phyloP scores from a whole-genome alignment of 2,797 vertebrate genomes.

The Argentina silus region DNA sequence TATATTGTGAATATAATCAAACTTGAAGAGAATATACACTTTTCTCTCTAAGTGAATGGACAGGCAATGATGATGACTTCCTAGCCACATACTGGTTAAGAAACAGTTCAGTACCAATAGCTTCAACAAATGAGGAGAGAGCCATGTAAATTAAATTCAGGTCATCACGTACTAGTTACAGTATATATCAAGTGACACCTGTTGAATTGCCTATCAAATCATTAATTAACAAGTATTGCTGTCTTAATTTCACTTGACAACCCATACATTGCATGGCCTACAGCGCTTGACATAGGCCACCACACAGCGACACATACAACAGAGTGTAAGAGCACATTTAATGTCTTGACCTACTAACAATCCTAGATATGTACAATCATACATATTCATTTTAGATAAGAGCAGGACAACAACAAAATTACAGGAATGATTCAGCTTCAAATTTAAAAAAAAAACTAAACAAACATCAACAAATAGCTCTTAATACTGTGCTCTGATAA shows the following conservation, averaged over 20 bases:
- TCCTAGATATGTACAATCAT: slow-evolving; percentile 70
- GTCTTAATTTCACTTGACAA: too few species aligned
- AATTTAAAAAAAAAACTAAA: slow-evolving; percentile 63
- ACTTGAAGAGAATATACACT: background rate
- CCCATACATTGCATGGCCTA: background rate
- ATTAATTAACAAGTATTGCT: too few species aligned
- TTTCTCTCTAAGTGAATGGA: background rate
- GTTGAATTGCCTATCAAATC: too few species aligned
- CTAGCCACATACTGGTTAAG: background rate
- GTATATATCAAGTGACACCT: too few species aligned
- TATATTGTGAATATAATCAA: slow-evolving; percentile 1
- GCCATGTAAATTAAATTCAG: too few species aligned
- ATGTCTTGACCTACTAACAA: slow-evolving; percentile 63
- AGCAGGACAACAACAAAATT: slow-evolving; percentile 46
- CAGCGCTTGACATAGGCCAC: background rate
- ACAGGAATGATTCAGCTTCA: slow-evolving; percentile 73
- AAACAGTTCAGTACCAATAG: background rate
- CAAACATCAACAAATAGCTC: slow-evolving; percentile 44
- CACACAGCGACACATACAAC: background rate
- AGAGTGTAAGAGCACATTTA: slow-evolving; percentile 55
- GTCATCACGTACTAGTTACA: too few species aligned
- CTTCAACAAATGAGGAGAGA: background rate
- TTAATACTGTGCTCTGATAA: slow-evolving; percentile 77
- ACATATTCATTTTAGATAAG: slow-evolving; percentile 66
- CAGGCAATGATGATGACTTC: background rate